A percentile compares a stretch with the other conserved stretches of the same genome.
Evolutionary conservation across 1,140 invertebrate genomes (phyloP).

Genomic region (Drepana arcuata): DNA sequence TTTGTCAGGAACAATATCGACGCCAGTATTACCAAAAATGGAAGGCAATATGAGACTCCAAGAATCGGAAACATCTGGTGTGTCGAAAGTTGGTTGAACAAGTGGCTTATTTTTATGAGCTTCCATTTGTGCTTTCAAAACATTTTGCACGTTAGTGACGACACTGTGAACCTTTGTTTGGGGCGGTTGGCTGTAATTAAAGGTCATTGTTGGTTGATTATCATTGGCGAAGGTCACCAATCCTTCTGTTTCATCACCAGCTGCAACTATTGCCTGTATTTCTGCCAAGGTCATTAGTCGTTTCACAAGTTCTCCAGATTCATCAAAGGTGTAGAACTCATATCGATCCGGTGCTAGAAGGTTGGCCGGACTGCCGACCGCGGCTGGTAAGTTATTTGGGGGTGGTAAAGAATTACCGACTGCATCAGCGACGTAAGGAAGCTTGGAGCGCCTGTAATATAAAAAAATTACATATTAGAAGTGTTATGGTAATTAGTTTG

Average conservation of each 20-base stretch:
- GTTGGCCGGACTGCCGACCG: conserved; percentile 82
- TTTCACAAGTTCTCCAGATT: conserved; percentile 84
- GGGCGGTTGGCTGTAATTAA: conserved; percentile 64
- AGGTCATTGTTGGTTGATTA: conserved; percentile 62
- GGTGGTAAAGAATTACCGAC: conserved; percentile 74
- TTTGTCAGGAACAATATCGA: conserved; percentile 75
- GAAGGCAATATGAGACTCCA: conserved; percentile 86
- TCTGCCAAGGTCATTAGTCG: conserved; percentile 86
- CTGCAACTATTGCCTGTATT: conserved; percentile 86
- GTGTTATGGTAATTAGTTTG: too few species aligned
- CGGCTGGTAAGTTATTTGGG: conserved; percentile 66
- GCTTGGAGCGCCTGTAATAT: conserved; percentile 54
- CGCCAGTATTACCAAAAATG: conserved; percentile 80
- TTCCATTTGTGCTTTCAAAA: conserved; percentile 83
- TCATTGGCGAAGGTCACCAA: conserved; percentile 69
- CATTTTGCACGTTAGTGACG: conserved; percentile 85
- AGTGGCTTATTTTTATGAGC: conserved; percentile 75
- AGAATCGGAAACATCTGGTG: conserved; percentile 79
- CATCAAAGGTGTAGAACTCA: conserved; percentile 88
- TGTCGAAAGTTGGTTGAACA: conserved; percentile 74
- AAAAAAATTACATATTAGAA: conserved; percentile 2
- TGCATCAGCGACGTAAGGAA: conserved; percentile 73
- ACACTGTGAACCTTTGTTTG: conserved; percentile 83
- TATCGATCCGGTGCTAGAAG: conserved; percentile 84
- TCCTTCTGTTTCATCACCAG: conserved; percentile 77